Evolutionary conservation across 2,797 vertebrate genomes (phyloP), one percentile per base, ranked within the genome.

Genomic region (Xiphophorus birchmanni): DNA sequence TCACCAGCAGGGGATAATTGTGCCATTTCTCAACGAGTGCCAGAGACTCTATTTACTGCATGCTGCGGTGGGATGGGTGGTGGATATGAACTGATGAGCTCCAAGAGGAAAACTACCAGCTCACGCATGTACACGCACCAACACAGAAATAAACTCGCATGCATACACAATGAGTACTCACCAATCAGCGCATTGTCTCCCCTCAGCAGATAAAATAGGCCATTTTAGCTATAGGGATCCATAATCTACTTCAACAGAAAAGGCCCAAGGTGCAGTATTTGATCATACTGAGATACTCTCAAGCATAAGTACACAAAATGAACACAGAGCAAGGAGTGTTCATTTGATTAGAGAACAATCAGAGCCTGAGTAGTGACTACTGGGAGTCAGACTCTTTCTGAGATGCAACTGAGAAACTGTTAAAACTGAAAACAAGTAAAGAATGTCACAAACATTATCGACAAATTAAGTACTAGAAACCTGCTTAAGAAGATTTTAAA

Each of bases 1-100:
- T 95, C 94, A 95, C 88, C 94, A 92, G 94, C 91, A 87, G 92
- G 94, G 93, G 93, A 95, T 95, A 95, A 95, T 95, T 95, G 94
- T 95, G 93, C 94, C 93, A 94, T 95, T 95, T 94, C 94, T 95
- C 93, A 95, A 93, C 89, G 91, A 93, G 92, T 92, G 91, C 89
- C 89, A 87, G 91, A 95, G 91, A 93, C 92, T 94, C 95, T 95
- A 95, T 95, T 95, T 95, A 94, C 93, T 95, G 93, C 94, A 94
- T 77, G 91, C 94, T 93, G 94, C 80, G 94, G 93, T 93, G 92
- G 92, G 90, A 90, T 87, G 91, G 92, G 94, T 91, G 92, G 90
- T 90, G 91, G 91, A 92, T 93, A 92, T 94, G 93, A 95, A 94
- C 92, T 93, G 92, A 95, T 95, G 93, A 95, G 92, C 91, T 92